Conservation (phyloP, 2,888 invertebrate species). For the Dryobotodes eremita region DNA sequence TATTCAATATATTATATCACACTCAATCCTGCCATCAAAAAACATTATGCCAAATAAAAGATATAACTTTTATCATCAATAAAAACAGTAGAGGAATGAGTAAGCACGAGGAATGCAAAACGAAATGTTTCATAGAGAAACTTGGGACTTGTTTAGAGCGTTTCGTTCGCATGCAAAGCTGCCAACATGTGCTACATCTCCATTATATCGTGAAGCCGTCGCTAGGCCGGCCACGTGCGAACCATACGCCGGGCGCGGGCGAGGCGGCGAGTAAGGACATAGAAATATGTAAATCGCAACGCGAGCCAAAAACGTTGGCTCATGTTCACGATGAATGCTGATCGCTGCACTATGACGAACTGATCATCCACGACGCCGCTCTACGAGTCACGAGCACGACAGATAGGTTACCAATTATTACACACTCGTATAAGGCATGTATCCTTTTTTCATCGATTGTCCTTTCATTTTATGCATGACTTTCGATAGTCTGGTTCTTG, state of each 20-base stretch:
- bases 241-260: conserved; percentile 71
- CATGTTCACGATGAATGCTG: conserved; percentile 77
- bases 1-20: background rate
- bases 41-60: conserved; percentile 10
- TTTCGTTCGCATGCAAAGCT: conserved; percentile 74
- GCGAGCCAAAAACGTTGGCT: conserved; percentile 80
- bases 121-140: conserved; percentile 63
- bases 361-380: conserved; percentile 70
- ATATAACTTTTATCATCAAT: conserved; percentile 39
- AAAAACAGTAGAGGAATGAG: conserved; percentile 43
- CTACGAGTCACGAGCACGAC: conserved; percentile 66
- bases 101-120: conserved; percentile 44
- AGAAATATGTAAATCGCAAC: conserved; percentile 83
- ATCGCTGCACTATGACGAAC: conserved; percentile 76
- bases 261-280: conserved; percentile 68
- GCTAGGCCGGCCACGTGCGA: conserved; percentile 80
- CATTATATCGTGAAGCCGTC: conserved; percentile 73
- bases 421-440: conserved; percentile 38
- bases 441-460: conserved; percentile 34
- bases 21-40: background rate
- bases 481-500: conserved; percentile 11
- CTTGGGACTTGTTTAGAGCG: conserved; percentile 63
- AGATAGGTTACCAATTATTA: conserved; percentile 64
- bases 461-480: conserved; percentile 24
- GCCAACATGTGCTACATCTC: conserved; percentile 75